Conservation (phyloP, 1,140 invertebrate genomes). For the Tribolium madens region DNA sequence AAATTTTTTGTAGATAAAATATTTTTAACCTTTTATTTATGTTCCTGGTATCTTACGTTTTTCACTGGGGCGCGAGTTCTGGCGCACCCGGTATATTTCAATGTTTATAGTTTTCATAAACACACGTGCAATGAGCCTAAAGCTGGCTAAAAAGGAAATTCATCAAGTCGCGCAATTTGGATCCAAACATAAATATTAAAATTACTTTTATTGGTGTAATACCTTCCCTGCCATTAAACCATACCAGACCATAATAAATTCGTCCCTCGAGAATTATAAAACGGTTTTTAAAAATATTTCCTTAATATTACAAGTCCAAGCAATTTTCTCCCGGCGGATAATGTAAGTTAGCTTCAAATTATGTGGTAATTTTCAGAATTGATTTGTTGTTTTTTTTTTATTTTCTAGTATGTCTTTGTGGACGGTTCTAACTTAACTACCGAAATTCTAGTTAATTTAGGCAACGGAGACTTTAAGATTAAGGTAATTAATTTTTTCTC, state of each 20-base stretch:
- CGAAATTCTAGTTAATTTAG: constrained; percentile 72
- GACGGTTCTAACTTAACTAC: constrained; percentile 73
- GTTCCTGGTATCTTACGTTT: no score
- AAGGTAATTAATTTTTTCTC: constrained; percentile 65
- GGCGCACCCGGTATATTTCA: no score
- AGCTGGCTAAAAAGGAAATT: constrained; percentile 1
- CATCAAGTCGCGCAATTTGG: background rate
- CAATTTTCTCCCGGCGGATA: constrained; percentile 32
- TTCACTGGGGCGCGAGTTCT: no score
- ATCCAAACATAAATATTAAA: constrained; percentile 19
- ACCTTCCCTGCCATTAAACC: background rate
- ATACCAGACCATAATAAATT: background rate
- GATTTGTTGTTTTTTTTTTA: constrained; percentile 17
- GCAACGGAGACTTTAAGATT: constrained; percentile 72
- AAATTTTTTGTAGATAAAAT: no score
- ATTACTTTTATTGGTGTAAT: constrained; percentile 10
- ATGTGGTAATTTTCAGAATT: background rate
- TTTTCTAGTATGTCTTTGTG: constrained; percentile 68
- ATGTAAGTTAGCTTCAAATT: constrained; percentile 22
- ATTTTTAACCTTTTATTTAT: no score
- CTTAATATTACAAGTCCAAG: constrained; percentile 20
- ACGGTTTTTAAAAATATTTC: background rate
- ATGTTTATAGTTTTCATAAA: constrained; percentile 16
- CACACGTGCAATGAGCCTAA: background rate
- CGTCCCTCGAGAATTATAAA: background rate